A percentile compares a stretch with the other conserved stretches of the same genome.
These are phyloP conservation scores for Hippocampus kuda DNA, from an alignment of 2,797 vertebrate genomes.

Conservation along the genomic window DNA sequence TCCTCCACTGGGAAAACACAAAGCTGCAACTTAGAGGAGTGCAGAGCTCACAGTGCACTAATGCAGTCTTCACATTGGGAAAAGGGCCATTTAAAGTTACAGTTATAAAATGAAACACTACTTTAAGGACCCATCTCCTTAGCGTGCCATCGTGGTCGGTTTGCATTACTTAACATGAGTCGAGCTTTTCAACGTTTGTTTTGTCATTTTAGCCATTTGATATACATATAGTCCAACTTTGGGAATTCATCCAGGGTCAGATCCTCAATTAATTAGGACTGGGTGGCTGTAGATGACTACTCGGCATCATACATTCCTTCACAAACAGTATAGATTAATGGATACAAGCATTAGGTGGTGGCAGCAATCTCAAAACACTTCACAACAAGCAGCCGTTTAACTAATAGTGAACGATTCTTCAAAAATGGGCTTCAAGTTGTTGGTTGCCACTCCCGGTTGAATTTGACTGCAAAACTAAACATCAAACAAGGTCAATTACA, in stretches of 20 bases:
- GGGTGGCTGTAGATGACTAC: neutral
- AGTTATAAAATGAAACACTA: conserved; percentile 1
- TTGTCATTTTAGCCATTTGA: neutral
- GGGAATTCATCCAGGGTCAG: neutral
- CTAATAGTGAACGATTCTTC: too few species aligned
- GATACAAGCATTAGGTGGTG: too few species aligned
- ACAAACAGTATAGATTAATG: neutral
- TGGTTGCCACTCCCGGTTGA: too few species aligned
- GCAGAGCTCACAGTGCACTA: conserved; percentile 25
- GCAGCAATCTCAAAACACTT: too few species aligned
- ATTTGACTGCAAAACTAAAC: too few species aligned
- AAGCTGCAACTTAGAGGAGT: conserved; percentile 33
- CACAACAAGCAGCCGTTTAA: too few species aligned
- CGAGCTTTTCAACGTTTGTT: neutral
- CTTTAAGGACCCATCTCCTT: neutral
- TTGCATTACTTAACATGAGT: neutral
- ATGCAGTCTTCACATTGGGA: neutral
- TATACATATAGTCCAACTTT: neutral
- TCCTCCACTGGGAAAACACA: conserved; percentile 19
- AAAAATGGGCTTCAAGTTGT: too few species aligned
- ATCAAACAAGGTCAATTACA: too few species aligned
- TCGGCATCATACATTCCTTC: neutral
- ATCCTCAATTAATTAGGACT: neutral
- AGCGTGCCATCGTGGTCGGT: neutral
- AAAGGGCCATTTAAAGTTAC: conserved; percentile 8